Conservation (phyloP, 2,113 vertebrate genomes). For the Melanostigma gelatinosum region DNA sequence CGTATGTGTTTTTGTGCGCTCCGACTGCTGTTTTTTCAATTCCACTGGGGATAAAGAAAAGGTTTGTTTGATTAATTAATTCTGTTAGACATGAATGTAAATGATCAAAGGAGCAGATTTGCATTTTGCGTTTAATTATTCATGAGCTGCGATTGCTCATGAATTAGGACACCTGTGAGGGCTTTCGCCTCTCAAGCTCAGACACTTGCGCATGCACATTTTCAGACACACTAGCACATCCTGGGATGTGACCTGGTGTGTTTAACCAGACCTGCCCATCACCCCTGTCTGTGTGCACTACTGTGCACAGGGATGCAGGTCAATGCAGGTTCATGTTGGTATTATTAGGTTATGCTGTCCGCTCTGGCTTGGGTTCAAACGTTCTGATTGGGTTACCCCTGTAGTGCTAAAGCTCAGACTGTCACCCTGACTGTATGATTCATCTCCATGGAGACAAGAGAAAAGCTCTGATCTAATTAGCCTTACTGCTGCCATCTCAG, state of each 20-base stretch:
- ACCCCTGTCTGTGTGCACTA: conserved; percentile 53
- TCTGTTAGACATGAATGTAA: conserved; percentile 80
- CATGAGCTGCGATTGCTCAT: conserved; percentile 74
- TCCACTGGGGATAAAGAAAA: conserved; percentile 76
- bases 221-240: conserved; percentile 34
- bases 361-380: conserved; percentile 74
- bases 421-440: conserved; percentile 80
- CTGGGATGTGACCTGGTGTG: conserved; percentile 70
- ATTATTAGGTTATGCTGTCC: conserved; percentile 75
- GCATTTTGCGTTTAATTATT: conserved; percentile 79
- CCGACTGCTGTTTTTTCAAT: conserved; percentile 47
- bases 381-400: conserved; percentile 77
- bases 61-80: conserved; percentile 85
- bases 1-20: conserved; percentile 20
- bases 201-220: conserved; percentile 43
- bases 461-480: conserved; percentile 81
- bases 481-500: conserved; percentile 69
- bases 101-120: conserved; percentile 81
- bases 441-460: conserved; percentile 83
- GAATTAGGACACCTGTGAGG: conserved; percentile 81
- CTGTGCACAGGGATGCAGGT: conserved; percentile 71
- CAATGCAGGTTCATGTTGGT: conserved; percentile 71
- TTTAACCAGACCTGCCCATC: conserved; percentile 68
- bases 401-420: conserved; percentile 74
- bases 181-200: conserved; percentile 56